A percentile compares a stretch with the other conserved stretches of the same genome.
phyloP scores from a whole-genome alignment of 2,888 invertebrate species.

The Acanthosoma haemorrhoidale region DNA sequence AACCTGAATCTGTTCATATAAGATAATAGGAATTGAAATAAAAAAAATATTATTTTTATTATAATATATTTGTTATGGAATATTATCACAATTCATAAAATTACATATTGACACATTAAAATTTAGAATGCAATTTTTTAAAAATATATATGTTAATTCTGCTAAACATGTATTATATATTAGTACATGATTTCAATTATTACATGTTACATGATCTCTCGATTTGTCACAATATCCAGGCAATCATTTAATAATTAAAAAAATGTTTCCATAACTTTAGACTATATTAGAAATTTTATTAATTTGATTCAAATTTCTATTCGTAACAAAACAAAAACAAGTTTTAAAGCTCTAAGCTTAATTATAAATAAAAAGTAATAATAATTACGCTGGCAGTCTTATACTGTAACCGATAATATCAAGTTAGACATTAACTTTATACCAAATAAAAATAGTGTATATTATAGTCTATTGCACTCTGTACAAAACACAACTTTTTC shows the following conservation, averaged over 20 bases:
- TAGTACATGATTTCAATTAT: neutral
- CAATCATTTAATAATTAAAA: neutral
- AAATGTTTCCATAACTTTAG: neutral
- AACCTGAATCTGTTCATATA: no score
- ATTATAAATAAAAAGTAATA: constrained; percentile 39
- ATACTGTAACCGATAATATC: constrained; percentile 40
- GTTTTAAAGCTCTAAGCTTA: constrained; percentile 41
- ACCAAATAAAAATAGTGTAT: constrained; percentile 31
- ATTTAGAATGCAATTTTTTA: constrained; percentile 11
- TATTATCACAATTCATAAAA: constrained; percentile 37
- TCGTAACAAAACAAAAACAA: constrained; percentile 32
- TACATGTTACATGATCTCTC: neutral
- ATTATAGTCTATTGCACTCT: constrained; percentile 35
- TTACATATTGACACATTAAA: constrained; percentile 32
- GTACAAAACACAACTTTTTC: constrained; percentile 26
- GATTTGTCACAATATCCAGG: neutral
- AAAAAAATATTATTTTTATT: neutral
- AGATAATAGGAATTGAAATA: no score
- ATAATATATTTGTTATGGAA: constrained; percentile 35
- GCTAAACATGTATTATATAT: neutral
- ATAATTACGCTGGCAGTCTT: constrained; percentile 40
- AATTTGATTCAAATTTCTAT: constrained; percentile 32
- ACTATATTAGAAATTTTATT: constrained; percentile 30
- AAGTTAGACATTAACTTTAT: constrained; percentile 7
- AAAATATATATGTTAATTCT: neutral